Conservation (phyloP, 2,888 invertebrate genomes). For the Nezara viridula region DNA sequence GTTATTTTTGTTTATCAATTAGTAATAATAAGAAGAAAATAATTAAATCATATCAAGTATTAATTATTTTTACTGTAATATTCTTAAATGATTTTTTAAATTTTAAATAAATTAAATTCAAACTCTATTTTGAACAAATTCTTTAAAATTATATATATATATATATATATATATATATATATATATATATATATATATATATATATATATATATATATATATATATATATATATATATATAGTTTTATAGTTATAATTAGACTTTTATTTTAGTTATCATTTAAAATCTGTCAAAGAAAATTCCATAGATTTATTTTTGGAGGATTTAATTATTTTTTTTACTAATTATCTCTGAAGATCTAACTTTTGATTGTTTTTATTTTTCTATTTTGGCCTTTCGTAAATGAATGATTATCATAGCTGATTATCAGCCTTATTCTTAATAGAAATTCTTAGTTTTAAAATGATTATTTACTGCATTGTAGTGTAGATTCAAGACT, state of each 20-base stretch:
- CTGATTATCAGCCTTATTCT: not conserved
- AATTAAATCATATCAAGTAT: no score
- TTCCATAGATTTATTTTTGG: not conserved
- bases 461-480: not conserved
- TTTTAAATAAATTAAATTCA: not conserved
- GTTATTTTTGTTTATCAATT: not conserved
- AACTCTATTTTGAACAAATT: not conserved
- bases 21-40: not conserved
- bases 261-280: not conserved
- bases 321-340: not conserved
- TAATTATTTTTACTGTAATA: no score
- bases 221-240: no score
- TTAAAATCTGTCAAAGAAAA: not conserved
- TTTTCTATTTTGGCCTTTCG: not conserved
- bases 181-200: no score
- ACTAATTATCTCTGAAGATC: not conserved
- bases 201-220: no score
- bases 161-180: no score
- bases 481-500: not conserved
- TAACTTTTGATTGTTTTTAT: not conserved
- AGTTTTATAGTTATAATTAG: no score
- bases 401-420: not conserved
- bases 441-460: not conserved
- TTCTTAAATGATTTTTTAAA: not conserved
- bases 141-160: no score